Percentiles rank a stretch among this genome's conserved stretches.
Conservation (phyloP, 2,113 vertebrate species). For the Turdus rufiventris region DNA sequence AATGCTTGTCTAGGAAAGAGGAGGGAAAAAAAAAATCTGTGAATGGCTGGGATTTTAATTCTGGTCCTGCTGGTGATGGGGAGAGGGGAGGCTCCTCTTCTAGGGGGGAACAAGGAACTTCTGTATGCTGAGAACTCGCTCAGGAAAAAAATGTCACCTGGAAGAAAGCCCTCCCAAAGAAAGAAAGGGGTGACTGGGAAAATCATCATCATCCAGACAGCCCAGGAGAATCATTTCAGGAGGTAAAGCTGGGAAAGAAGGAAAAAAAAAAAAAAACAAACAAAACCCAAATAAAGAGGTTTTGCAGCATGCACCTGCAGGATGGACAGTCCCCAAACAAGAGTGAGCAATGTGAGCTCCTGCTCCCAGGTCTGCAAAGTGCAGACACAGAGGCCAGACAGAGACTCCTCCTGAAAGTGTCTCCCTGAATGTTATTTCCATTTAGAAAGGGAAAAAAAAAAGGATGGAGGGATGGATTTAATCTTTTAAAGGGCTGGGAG, state of each 20-base stretch:
- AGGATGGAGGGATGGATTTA: not conserved
- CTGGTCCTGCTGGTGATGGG: not conserved
- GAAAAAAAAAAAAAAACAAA: too few relatives aligned
- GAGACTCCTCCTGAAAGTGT: not conserved
- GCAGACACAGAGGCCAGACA: not conserved
- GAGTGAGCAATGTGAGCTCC: not conserved
- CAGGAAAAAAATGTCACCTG: not conserved
- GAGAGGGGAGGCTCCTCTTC: not conserved
- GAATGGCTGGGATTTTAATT: not conserved
- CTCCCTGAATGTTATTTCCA: not conserved
- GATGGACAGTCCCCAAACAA: fast-evolving
- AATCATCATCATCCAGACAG: not conserved
- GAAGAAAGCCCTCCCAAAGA: not conserved
- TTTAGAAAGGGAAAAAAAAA: not conserved
- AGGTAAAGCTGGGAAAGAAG: not conserved
- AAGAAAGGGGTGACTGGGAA: not conserved
- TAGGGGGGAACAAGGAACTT: not conserved
- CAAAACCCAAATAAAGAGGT: not conserved
- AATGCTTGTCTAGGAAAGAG: not conserved
- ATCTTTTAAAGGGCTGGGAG: not conserved
- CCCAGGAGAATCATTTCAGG: not conserved
- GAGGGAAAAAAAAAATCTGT: fast-evolving
- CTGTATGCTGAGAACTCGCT: not conserved
- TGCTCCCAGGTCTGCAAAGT: not conserved
- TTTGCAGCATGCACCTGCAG: not conserved